phyloP scores from a whole-genome alignment of 2,113 vertebrate genomes.

The Laticauda laticaudata region DNA sequence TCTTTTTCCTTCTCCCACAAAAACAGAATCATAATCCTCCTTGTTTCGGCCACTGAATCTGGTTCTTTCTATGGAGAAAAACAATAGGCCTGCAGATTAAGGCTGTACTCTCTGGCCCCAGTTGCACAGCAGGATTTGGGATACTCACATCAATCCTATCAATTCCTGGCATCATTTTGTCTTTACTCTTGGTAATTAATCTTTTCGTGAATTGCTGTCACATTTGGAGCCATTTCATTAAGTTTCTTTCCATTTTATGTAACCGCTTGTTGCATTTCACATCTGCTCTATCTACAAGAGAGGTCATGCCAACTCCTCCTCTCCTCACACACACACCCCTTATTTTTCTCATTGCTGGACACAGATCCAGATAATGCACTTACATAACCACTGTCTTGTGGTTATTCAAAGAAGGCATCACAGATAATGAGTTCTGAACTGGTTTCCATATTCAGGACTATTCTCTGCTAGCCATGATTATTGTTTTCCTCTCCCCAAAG shows the following conservation, averaged over 20 bases:
- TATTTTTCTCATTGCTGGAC: accelerated
- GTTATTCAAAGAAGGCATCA: not conserved
- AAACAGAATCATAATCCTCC: constrained; percentile 71
- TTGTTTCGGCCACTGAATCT: constrained; percentile 70
- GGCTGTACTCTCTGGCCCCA: constrained; percentile 72
- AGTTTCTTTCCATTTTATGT: constrained; percentile 61
- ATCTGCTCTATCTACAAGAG: constrained; percentile 48
- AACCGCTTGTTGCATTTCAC: constrained; percentile 38
- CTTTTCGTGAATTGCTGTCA: constrained; percentile 79
- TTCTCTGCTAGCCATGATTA: not conserved
- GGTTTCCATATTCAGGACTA: not conserved
- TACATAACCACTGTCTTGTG: accelerated
- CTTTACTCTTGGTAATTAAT: constrained; percentile 83
- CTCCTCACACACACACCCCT: accelerated
- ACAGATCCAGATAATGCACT: not conserved
- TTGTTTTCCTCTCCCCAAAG: not conserved
- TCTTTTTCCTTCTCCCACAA: constrained; percentile 62
- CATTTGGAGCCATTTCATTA: constrained; percentile 75
- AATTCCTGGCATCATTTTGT: constrained; percentile 77
- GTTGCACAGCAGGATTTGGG: constrained; percentile 74
- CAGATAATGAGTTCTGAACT: not conserved
- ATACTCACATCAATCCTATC: constrained; percentile 78
- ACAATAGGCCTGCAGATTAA: constrained; percentile 77
- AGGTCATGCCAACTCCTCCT: not conserved
- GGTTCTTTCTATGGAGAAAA: constrained; percentile 75